phyloP scores from a whole-genome alignment of 1,140 invertebrate species.

The Bemisia tabaci region DNA sequence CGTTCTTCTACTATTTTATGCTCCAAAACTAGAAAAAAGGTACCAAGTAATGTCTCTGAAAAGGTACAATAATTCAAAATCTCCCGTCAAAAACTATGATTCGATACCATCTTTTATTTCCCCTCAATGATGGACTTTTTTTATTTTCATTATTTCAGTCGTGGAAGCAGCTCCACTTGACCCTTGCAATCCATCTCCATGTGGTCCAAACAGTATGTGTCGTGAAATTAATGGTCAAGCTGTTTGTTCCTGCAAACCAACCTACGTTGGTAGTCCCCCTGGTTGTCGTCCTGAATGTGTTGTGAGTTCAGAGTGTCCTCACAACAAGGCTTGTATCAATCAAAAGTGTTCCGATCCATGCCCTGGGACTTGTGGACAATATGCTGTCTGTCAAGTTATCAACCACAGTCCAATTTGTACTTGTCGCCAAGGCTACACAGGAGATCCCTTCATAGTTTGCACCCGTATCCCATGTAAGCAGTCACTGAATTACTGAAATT shows the following conservation, averaged over 20 bases:
- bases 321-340: constrained; percentile 61
- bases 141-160: neutral
- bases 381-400: constrained; percentile 66
- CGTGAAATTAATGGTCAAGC: constrained; percentile 50
- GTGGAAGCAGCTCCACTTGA: constrained; percentile 34
- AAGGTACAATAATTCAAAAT: too few relatives aligned
- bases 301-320: constrained; percentile 66
- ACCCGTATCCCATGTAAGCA: constrained; percentile 10
- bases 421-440: constrained; percentile 61
- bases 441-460: constrained; percentile 62
- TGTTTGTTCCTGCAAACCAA: constrained; percentile 35
- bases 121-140: too few relatives aligned
- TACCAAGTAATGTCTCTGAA: too few relatives aligned
- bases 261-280: constrained; percentile 35
- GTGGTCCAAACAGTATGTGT: constrained; percentile 64
- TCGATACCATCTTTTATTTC: too few relatives aligned
- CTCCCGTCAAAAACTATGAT: too few relatives aligned
- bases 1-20: too few relatives aligned
- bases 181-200: constrained; percentile 68
- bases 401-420: constrained; percentile 70
- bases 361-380: constrained; percentile 62
- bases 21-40: too few relatives aligned
- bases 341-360: constrained; percentile 73
- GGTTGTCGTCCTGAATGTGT: constrained; percentile 52
- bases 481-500: too few relatives aligned